Conservation (phyloP, 2,113 vertebrate genomes). For the Gymnorhina tibicen region DNA sequence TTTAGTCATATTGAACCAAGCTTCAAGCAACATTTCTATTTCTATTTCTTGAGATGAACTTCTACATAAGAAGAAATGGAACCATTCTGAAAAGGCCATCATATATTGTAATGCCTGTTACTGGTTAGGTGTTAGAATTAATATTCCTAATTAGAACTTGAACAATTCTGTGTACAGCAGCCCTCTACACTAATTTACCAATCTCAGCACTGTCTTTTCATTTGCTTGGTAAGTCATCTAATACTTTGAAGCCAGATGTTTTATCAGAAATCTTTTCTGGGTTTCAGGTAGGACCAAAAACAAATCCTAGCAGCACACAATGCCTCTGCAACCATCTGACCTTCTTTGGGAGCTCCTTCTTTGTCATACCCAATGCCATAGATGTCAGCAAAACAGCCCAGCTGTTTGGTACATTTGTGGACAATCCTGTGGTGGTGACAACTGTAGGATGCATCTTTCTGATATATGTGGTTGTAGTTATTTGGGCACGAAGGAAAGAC, state of each 20-base stretch:
- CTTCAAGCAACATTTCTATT: background rate
- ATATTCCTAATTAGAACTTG: background rate
- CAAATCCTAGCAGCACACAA: slow-evolving; percentile 77
- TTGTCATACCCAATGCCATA: slow-evolving; percentile 86
- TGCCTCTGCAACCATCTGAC: slow-evolving; percentile 93
- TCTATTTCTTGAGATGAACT: background rate
- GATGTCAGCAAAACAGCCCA: slow-evolving; percentile 82
- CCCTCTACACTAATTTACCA: background rate
- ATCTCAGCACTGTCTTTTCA: background rate
- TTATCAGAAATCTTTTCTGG: background rate
- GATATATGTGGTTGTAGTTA: slow-evolving; percentile 79
- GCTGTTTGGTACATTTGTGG: slow-evolving; percentile 87
- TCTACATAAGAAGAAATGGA: background rate
- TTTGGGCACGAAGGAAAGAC: slow-evolving; percentile 92
- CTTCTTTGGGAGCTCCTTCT: slow-evolving; percentile 91
- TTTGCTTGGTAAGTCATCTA: background rate
- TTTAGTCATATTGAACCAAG: background rate
- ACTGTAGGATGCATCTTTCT: slow-evolving; percentile 85
- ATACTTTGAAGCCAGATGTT: background rate
- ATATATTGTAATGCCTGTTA: background rate
- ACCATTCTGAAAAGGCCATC: background rate
- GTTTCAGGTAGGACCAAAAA: slow-evolving; percentile 85
- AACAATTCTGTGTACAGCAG: background rate
- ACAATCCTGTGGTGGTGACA: slow-evolving; percentile 90
- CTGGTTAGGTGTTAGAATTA: background rate